Conservation (phyloP, 1,140 invertebrate species). For the Papilio aristodemus region DNA sequence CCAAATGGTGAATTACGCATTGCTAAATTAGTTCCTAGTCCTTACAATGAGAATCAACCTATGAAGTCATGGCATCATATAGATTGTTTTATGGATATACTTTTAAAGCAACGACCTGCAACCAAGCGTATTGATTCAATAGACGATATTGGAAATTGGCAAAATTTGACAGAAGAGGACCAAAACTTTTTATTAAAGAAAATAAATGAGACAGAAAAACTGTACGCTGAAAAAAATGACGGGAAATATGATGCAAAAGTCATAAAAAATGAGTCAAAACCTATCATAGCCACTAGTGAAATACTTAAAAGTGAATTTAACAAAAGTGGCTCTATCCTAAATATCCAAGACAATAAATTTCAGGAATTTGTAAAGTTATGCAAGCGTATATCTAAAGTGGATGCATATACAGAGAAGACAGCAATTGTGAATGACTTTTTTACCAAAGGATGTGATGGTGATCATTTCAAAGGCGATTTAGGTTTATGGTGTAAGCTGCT, state of each 20-base stretch:
- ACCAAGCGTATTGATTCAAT: slow-evolving; percentile 91
- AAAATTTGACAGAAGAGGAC: slow-evolving; percentile 84
- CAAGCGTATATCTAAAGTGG: slow-evolving; percentile 86
- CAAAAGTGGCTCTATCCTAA: slow-evolving; percentile 32
- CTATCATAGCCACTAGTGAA: slow-evolving; percentile 33
- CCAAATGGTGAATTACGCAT: slow-evolving; percentile 86
- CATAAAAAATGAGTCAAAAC: slow-evolving; percentile 59
- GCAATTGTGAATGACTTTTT: slow-evolving; percentile 86
- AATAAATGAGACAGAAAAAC: slow-evolving; percentile 82
- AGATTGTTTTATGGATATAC: slow-evolving; percentile 89
- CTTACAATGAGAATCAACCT: slow-evolving; percentile 88
- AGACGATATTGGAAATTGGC: slow-evolving; percentile 90
- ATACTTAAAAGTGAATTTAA: slow-evolving; percentile 34
- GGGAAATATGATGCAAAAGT: slow-evolving; percentile 73
- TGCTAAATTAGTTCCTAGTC: slow-evolving; percentile 88
- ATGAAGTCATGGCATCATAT: slow-evolving; percentile 94
- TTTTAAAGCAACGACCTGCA: slow-evolving; percentile 87
- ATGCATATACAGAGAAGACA: slow-evolving; percentile 92
- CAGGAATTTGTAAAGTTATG: slow-evolving; percentile 89
- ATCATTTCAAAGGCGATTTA: slow-evolving; percentile 88
- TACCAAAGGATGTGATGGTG: slow-evolving; percentile 83
- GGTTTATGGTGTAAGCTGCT: slow-evolving; percentile 91
- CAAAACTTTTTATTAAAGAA: slow-evolving; percentile 83
- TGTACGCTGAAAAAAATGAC: slow-evolving; percentile 76
- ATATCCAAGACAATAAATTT: slow-evolving; percentile 86